Evolutionary conservation across 37 sponge, comb jelly and placozoan species (phyloP).

Genomic region (Ephydatia muelleri): DNA sequence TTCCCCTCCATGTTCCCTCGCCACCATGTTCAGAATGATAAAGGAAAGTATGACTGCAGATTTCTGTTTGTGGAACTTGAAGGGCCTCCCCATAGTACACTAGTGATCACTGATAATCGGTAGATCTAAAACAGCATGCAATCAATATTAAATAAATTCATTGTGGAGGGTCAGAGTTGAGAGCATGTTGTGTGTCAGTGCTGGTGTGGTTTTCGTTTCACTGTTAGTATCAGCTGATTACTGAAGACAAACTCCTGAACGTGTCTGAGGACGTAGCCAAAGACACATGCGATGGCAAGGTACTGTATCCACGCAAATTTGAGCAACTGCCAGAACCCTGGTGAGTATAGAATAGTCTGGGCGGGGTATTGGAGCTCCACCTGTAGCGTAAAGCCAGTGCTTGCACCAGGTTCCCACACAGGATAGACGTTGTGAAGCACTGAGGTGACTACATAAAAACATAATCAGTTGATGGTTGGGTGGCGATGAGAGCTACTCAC

Average conservation of each 20-base stretch:
- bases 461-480: not conserved
- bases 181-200: conserved; percentile 9
- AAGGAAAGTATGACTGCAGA: conserved; percentile 71
- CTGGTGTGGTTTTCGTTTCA: conserved; percentile 30
- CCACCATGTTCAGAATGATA: conserved; percentile 52
- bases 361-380: conserved; percentile 54
- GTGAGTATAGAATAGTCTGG: conserved; percentile 63
- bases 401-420: conserved; percentile 64
- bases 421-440: not conserved
- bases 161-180: not conserved
- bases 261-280: conserved; percentile 49
- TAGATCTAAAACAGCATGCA: not conserved
- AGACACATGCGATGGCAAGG: conserved; percentile 77
- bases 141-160: not conserved
- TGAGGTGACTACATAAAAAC: conserved; percentile 51
- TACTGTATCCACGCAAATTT: conserved; percentile 99
- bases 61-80: conserved; percentile 73
- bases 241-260: conserved; percentile 85
- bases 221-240: conserved; percentile 80
- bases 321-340: conserved; percentile 96
- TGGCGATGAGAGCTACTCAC: conserved; percentile 28
- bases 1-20: not conserved
- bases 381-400: conserved; percentile 48
- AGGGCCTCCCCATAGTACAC: conserved; percentile 61
- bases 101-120: conserved; percentile 77